Evolutionary conservation across 2,797 vertebrate genomes (phyloP).

Genomic region (Remorina albescens): DNA sequence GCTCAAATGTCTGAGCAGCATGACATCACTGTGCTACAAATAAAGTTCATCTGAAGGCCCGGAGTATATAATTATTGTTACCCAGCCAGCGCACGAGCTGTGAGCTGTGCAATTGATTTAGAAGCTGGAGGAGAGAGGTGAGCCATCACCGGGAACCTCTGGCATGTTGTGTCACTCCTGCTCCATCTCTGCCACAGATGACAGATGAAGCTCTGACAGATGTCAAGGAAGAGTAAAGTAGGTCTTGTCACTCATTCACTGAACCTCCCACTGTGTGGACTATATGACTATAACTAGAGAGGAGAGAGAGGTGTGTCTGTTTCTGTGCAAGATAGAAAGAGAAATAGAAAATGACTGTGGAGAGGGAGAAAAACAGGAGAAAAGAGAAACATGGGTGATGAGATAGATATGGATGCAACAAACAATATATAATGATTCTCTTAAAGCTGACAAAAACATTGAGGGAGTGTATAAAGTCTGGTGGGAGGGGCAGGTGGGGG

Average conservation of each 20-base stretch:
- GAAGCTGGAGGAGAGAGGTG: conserved; percentile 74
- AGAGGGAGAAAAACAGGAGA: conserved; percentile 35
- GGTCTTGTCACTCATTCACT: conserved; percentile 89
- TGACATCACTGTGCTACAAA: conserved; percentile 65
- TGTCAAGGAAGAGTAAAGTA: conserved; percentile 90
- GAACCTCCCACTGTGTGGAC: conserved; percentile 86
- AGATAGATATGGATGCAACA: conserved; percentile 42
- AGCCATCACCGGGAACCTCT: conserved; percentile 91
- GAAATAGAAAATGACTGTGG: conserved; percentile 46
- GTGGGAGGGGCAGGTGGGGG: background rate
- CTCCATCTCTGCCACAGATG: conserved; percentile 92
- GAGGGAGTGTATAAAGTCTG: background rate
- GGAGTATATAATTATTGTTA: conserved; percentile 71
- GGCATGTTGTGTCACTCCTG: conserved; percentile 96
- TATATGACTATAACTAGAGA: conserved; percentile 62
- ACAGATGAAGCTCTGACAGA: conserved; percentile 92
- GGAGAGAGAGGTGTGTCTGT: conserved; percentile 63
- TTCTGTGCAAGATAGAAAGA: conserved; percentile 61
- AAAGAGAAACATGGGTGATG: conserved; percentile 34
- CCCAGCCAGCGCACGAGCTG: conserved; percentile 48
- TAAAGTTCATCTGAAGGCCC: conserved; percentile 56
- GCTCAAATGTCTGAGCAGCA: conserved; percentile 22
- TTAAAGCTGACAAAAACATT: conserved; percentile 32
- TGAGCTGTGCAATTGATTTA: conserved; percentile 67
- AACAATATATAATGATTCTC: conserved; percentile 42